Percentiles rank a stretch among this genome's conserved stretches.
phyloP scores from a whole-genome alignment of 2,113 vertebrate genomes.

The Mugil cephalus region DNA sequence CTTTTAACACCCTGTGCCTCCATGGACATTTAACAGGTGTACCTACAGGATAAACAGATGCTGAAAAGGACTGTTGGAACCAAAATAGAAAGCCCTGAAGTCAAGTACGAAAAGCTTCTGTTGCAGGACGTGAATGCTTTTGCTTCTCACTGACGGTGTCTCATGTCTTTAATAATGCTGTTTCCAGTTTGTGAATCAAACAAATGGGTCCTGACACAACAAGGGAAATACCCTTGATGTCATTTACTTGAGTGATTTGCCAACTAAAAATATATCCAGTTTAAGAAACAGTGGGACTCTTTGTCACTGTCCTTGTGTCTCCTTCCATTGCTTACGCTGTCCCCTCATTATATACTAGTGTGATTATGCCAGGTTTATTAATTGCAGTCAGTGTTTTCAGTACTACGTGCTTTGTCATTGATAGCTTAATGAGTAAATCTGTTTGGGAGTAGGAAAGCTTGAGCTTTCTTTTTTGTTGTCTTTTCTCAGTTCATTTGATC shows the following conservation, averaged over 20 bases:
- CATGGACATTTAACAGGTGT: too few relatives aligned
- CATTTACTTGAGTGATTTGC: background rate
- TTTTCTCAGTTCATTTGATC: background rate
- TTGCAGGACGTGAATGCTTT: background rate
- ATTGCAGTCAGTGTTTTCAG: background rate
- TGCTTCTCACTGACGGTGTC: background rate
- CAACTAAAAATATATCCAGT: conserved; percentile 27
- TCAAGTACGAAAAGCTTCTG: background rate
- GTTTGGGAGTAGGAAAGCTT: background rate
- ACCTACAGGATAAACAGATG: too few relatives aligned
- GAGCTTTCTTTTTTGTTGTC: background rate
- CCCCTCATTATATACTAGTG: too few relatives aligned
- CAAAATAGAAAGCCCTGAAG: conserved; percentile 5
- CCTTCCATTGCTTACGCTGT: background rate
- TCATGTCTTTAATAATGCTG: conserved; percentile 9
- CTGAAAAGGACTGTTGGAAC: background rate
- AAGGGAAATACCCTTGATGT: conserved; percentile 5
- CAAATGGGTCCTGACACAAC: background rate
- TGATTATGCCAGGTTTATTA: background rate
- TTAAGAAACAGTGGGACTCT: background rate
- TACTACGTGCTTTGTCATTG: background rate
- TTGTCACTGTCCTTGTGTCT: background rate
- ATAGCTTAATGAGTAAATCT: too few relatives aligned
- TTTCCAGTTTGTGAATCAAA: conserved; percentile 3
- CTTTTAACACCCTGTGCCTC: too few relatives aligned